Evolutionary conservation across 2,797 vertebrate genomes (phyloP).

Genomic region (Coluber constrictor): DNA sequence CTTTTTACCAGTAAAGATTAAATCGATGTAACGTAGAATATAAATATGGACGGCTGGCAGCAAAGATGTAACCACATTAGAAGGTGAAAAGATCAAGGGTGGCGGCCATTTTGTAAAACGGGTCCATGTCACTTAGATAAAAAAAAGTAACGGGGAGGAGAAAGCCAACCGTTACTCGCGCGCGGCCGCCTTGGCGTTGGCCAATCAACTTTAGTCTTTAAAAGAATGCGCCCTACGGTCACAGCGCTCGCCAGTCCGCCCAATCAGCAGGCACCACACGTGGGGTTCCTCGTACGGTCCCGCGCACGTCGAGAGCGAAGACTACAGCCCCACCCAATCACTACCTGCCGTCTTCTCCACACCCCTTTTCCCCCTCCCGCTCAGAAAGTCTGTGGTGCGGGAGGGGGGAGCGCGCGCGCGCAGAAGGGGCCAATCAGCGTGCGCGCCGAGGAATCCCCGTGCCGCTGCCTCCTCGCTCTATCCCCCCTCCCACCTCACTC

Average conservation of each 20-base stretch:
- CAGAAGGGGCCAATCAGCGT: slow-evolving; percentile 60
- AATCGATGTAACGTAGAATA: background rate
- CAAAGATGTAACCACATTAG: no score
- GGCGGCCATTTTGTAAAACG: slow-evolving; percentile 15
- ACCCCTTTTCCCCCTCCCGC: slow-evolving; percentile 41
- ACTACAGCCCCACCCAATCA: slow-evolving; percentile 40
- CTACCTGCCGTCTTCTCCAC: slow-evolving; percentile 40
- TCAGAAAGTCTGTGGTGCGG: slow-evolving; percentile 51
- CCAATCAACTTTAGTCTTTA: slow-evolving; percentile 10
- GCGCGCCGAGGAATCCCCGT: slow-evolving; percentile 55
- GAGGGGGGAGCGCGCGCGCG: slow-evolving; percentile 33
- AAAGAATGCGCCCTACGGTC: background rate
- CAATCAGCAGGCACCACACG: slow-evolving; percentile 25
- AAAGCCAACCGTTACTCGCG: slow-evolving; percentile 62
- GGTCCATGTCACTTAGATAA: background rate
- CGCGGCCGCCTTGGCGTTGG: background rate
- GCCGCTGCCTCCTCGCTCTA: slow-evolving; percentile 57
- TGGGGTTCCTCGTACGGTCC: slow-evolving; percentile 28
- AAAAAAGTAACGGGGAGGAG: slow-evolving; percentile 8
- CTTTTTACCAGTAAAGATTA: background rate
- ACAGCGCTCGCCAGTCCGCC: background rate
- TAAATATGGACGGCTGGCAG: background rate
- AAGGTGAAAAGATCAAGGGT: background rate
- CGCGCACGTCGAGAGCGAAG: slow-evolving; percentile 4
- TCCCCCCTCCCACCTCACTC: slow-evolving; percentile 69